Evolutionary conservation across 2,113 vertebrate species (phyloP).

Genomic region (Shinisaurus crocodilurus): DNA sequence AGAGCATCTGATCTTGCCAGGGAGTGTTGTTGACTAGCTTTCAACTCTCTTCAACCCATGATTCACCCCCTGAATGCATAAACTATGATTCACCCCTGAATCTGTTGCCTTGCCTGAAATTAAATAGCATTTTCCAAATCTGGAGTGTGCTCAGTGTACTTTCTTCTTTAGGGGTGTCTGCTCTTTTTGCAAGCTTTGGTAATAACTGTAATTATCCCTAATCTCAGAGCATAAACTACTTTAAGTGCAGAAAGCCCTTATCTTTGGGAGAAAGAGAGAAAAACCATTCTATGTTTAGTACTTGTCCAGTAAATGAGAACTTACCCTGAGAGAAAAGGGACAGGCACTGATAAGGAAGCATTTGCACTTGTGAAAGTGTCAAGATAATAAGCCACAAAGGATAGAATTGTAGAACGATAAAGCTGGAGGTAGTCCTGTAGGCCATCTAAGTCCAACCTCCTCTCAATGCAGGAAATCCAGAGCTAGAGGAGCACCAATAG

Average conservation of each 20-base stretch:
- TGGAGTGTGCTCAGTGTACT: constrained; percentile 11
- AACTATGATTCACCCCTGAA: constrained; percentile 12
- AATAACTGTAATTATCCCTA: constrained; percentile 23
- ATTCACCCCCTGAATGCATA: background rate
- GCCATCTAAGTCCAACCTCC: background rate
- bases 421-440: background rate
- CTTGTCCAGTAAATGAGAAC: background rate
- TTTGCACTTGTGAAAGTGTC: constrained; percentile 16
- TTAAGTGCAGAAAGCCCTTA: constrained; percentile 7
- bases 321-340: constrained; percentile 1
- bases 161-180: background rate
- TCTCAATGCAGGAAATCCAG: background rate
- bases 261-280: rapidly evolving
- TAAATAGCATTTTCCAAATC: constrained; percentile 31
- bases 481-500: background rate
- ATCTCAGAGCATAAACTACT: background rate
- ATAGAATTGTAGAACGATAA: background rate
- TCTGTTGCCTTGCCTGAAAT: constrained; percentile 23
- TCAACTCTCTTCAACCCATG: constrained; percentile 7
- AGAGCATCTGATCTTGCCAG: background rate
- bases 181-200: constrained; percentile 15
- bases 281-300: constrained; percentile 1
- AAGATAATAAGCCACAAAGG: background rate
- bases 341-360: constrained; percentile 24
- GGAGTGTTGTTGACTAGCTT: background rate